Percentiles rank a stretch among this genome's conserved stretches.
These are phyloP conservation scores for Danio albolineatus DNA, from an alignment of 2,797 vertebrate species.

Conservation along the genomic window DNA sequence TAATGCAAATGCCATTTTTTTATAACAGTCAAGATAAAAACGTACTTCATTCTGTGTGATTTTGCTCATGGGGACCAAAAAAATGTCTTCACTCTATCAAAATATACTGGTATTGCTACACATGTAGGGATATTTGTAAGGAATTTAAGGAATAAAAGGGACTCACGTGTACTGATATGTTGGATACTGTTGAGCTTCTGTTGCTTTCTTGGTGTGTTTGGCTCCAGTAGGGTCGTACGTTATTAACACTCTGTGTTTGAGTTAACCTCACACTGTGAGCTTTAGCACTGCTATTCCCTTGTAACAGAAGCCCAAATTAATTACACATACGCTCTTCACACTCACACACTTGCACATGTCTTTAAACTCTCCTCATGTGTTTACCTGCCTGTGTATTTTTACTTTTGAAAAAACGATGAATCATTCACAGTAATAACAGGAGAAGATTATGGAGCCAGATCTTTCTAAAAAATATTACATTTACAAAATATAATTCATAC, in stretches of 20 bases:
- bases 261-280: conserved; percentile 9
- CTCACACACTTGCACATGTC: background rate
- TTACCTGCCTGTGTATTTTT: background rate
- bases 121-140: no score
- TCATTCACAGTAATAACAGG: background rate
- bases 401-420: no score
- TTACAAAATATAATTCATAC: no score
- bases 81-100: no score
- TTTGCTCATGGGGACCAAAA: no score
- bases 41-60: no score
- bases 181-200: background rate
- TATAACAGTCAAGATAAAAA: no score
- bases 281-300: conserved; percentile 9
- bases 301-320: conserved; percentile 21
- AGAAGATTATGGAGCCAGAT: background rate
- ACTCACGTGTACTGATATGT: no score
- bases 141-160: no score
- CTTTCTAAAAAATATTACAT: no score
- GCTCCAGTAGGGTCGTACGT: conserved; percentile 6
- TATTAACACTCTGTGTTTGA: conserved; percentile 26
- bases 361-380: background rate
- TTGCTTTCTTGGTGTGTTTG: background rate
- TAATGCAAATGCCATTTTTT: no score
- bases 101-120: no score
- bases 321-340: background rate